A percentile compares a stretch with the other conserved stretches of the same genome.
Evolutionary conservation across 2,888 invertebrate species (phyloP).

Genomic region (Campopleginae sp.): DNA sequence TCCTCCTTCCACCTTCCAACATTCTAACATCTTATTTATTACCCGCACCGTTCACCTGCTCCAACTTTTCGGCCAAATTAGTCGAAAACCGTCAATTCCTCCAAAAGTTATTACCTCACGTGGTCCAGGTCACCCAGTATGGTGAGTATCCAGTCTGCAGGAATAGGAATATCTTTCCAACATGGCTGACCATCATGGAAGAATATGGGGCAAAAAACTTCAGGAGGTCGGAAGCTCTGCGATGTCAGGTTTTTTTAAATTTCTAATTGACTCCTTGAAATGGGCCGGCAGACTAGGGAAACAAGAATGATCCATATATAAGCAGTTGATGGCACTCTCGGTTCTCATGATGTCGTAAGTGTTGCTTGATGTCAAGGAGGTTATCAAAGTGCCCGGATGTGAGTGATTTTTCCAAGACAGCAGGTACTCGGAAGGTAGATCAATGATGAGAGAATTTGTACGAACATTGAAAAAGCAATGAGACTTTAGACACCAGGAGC

Average conservation of each 20-base stretch:
- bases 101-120: not conserved
- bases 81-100: not conserved
- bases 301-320: not conserved
- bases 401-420: constrained; percentile 2
- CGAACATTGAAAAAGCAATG: constrained; percentile 15
- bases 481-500: constrained; percentile 9
- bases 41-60: constrained; percentile 7
- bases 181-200: constrained; percentile 42
- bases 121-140: not conserved
- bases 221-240: constrained; percentile 16
- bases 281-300: not conserved
- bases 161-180: constrained; percentile 39
- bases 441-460: constrained; percentile 17
- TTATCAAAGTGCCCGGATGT: not conserved
- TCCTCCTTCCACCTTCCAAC: not conserved
- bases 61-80: not conserved
- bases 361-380: not conserved
- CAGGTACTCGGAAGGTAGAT: not conserved
- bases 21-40: constrained; percentile 7
- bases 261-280: not conserved
- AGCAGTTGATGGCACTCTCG: not conserved
- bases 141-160: not conserved
- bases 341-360: not conserved
- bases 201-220: constrained; percentile 38
- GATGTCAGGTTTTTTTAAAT: not conserved